phyloP scores from a whole-genome alignment of 2,888 invertebrate genomes.

The Petrolisthes cinctipes region DNA sequence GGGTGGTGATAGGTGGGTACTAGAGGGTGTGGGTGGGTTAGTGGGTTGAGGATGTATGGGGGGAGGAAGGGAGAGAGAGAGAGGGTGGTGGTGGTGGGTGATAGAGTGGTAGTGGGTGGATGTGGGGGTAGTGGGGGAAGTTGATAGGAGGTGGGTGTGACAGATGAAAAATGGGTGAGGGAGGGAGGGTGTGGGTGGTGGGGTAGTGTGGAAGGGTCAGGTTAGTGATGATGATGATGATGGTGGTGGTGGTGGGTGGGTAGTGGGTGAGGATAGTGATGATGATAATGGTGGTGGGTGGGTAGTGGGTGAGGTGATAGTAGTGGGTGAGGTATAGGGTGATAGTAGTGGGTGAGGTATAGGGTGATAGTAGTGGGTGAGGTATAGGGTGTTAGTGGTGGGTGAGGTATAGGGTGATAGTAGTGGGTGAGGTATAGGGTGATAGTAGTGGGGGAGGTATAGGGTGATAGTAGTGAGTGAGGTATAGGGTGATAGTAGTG shows the following conservation, averaged over 20 bases:
- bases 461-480: no score
- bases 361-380: no score
- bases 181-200: conserved; percentile 8
- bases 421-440: background rate
- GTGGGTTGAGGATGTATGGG: background rate
- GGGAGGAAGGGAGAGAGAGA: background rate
- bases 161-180: background rate
- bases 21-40: background rate
- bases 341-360: no score
- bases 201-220: background rate
- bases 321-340: no score
- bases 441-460: background rate
- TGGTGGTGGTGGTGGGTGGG: background rate
- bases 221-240: background rate
- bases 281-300: background rate
- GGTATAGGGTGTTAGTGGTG: background rate
- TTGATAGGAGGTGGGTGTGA: background rate
- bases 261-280: background rate
- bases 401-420: no score
- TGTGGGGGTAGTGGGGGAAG: no score
- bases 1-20: background rate
- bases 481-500: no score
- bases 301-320: no score
- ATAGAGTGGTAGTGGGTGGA: background rate
- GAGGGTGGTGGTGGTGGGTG: background rate